Base-by-base conservation (phyloP, 2,888 invertebrate species). In the Synanthedon andrenaeformis region DNA sequence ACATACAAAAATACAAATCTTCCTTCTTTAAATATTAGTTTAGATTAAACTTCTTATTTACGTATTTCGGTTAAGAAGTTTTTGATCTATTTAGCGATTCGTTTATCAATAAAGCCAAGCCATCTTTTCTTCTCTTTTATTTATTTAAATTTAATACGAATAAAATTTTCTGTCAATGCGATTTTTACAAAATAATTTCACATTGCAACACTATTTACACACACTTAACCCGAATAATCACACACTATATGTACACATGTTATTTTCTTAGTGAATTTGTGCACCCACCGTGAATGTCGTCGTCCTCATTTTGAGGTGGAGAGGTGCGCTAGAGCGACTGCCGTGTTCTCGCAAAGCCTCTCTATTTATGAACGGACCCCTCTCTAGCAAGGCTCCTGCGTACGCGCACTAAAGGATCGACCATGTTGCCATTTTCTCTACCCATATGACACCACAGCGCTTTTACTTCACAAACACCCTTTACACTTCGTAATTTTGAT, bases 211-310 rank as follows among this genome's bases (percentile, higher is more conserved):
- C 12, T 45, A 45, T 45, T 23, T 14, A 45, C 45, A 45, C 42
- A 13, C 45, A 45, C 45, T 12, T 45, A 13, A 13, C 45, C 13
- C 45, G n/a, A 45, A 13, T 45, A 8, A 13, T 45, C 45, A 45
- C 45, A 45, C 45, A 45, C n/a, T 14, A 45, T 23, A 23, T 35
- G 35, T 35, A 35, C 35, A 35, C 35, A 35, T 35, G 35, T 35
- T 35, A 35, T 35, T 35, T 35, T 35, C 10, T 14, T 45, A 45
- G n/a, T 13, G 14, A 45, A 14, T 45, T 13, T 42, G 4, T 51
- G 56, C 69, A 83, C 83, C 79, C 79, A 83, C 83, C 83, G 78
- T 79, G 50, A 76, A 64, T 62, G 78, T 71, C 72, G 81, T 77
- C 76, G 79, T 75, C 74, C 82, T 79, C 83, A 83, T 83, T 67